These are phyloP conservation scores for Eremobia ochroleuca DNA, from an alignment of 2,888 invertebrate genomes.

Conservation along the genomic window DNA sequence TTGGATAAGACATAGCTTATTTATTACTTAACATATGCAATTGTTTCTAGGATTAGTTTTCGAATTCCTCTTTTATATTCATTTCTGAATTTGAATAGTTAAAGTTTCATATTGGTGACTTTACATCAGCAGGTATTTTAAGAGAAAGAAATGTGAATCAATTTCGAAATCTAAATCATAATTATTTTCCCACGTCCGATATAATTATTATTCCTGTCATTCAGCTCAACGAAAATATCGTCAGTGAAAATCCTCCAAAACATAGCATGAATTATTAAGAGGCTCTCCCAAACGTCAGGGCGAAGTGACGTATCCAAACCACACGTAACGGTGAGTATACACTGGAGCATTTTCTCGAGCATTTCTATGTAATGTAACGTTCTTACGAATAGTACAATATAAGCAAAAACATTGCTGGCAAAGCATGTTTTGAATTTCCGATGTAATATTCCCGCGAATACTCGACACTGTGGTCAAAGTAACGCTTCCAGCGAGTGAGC, in stretches of 20 bases:
- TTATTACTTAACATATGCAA: background rate
- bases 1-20: background rate
- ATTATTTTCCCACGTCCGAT: background rate
- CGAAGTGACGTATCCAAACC: conserved; percentile 10
- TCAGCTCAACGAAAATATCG: background rate
- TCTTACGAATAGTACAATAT: too few species aligned
- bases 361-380: too few species aligned
- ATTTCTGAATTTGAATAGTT: background rate
- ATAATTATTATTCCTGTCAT: background rate
- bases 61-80: background rate
- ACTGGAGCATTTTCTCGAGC: too few species aligned
- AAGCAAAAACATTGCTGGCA: too few species aligned
- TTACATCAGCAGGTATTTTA: background rate
- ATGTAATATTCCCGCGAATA: too few species aligned
- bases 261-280: conserved; percentile 34
- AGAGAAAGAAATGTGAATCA: too few species aligned
- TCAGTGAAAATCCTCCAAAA: background rate
- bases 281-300: background rate
- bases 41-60: background rate
- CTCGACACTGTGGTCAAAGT: too few species aligned
- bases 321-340: too few species aligned
- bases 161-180: background rate
- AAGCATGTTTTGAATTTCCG: too few species aligned
- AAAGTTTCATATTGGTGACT: too few species aligned
- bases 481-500: too few species aligned